Evolutionary conservation across 1,140 invertebrate species (phyloP).

Genomic region (Drosophila mayri): DNA sequence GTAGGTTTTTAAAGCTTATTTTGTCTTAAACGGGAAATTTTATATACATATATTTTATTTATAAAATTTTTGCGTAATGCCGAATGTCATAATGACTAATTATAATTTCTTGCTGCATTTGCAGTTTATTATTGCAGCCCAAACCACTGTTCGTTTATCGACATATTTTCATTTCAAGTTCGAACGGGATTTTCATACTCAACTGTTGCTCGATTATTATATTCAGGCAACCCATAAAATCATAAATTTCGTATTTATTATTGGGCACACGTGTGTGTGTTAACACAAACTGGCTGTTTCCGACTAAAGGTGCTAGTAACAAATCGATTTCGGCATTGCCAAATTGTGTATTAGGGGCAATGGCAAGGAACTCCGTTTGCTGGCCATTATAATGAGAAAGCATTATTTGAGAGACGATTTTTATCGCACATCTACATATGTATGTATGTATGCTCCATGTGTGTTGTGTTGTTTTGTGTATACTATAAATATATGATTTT

Average conservation of each 20-base stretch:
- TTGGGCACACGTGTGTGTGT: slow-evolving; percentile 22
- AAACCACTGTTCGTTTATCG: slow-evolving; percentile 8
- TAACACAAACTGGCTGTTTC: background rate
- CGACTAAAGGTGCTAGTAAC: slow-evolving; percentile 35
- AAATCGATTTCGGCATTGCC: slow-evolving; percentile 33
- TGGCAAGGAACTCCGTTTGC: background rate
- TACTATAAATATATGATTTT: slow-evolving; percentile 60
- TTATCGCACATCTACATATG: slow-evolving; percentile 32
- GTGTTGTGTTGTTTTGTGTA: slow-evolving; percentile 7
- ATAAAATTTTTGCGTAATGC: background rate
- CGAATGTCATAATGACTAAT: slow-evolving; percentile 18
- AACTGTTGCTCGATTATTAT: slow-evolving; percentile 31
- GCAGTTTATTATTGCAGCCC: background rate
- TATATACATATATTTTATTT: background rate
- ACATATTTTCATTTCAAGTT: slow-evolving; percentile 29
- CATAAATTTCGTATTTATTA: slow-evolving; percentile 55
- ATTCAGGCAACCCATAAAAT: slow-evolving; percentile 39
- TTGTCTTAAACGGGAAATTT: background rate
- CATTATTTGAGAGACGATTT: slow-evolving; percentile 44
- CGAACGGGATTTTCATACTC: slow-evolving; percentile 15
- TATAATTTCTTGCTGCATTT: slow-evolving; percentile 5
- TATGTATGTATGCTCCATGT: background rate
- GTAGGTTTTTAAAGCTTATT: background rate
- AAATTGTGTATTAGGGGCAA: slow-evolving; percentile 7
- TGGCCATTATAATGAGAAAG: slow-evolving; percentile 22